phyloP scores from a whole-genome alignment of 2,113 vertebrate species.

The Sisor rabdophorus region DNA sequence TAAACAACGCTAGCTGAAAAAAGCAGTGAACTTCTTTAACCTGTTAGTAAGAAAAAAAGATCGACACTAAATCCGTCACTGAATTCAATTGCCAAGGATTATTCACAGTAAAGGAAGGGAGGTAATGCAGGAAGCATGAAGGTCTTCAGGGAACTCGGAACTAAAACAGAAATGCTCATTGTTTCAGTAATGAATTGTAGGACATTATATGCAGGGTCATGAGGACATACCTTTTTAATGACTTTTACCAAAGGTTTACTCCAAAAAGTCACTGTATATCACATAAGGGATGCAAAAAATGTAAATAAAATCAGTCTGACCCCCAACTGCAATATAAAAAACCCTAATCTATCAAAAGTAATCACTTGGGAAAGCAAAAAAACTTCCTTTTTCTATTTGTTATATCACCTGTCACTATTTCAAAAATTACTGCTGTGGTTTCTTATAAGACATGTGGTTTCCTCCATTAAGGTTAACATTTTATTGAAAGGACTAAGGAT shows the following conservation, averaged over 20 bases:
- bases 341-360: conserved; percentile 10
- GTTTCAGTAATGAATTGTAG: conserved; percentile 38
- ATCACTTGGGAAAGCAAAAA: conserved; percentile 52
- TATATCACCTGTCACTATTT: conserved; percentile 29
- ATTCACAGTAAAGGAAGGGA: conserved; percentile 13
- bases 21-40: not conserved
- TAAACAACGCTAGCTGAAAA: not conserved
- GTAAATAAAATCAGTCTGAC: not conserved
- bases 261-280: not conserved
- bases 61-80: not conserved
- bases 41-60: not conserved
- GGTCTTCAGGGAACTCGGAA: conserved; percentile 4
- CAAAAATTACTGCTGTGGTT: not conserved
- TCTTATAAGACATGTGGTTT: not conserved
- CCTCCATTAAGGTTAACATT: not conserved
- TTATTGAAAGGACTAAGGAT: too few relatives aligned
- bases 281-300: not conserved
- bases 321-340: not conserved
- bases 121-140: not conserved
- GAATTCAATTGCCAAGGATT: not conserved
- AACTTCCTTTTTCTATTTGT: conserved; percentile 44
- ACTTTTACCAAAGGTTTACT: conserved; percentile 4
- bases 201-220: conserved; percentile 31
- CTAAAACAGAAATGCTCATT: conserved; percentile 22
- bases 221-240: conserved; percentile 22